These are phyloP conservation scores for Sinocyclocheilus grahami DNA, from an alignment of 2,113 vertebrate genomes.

Conservation along the genomic window DNA sequence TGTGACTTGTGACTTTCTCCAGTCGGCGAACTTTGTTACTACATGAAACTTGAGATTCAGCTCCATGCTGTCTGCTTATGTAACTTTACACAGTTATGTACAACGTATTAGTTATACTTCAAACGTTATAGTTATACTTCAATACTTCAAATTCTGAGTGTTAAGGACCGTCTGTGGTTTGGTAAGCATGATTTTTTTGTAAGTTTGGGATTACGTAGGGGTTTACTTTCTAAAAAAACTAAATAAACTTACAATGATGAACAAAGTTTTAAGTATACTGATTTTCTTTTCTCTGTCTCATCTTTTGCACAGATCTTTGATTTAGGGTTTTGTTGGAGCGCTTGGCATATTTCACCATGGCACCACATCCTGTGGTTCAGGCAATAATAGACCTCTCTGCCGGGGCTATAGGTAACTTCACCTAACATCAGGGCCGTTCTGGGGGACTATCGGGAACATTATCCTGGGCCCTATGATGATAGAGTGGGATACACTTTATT, in stretches of 20 bases:
- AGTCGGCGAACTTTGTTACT: background rate
- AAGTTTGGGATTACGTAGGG: no score
- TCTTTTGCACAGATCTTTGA: background rate
- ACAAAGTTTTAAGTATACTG: background rate
- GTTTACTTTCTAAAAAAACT: background rate
- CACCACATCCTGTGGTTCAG: slow-evolving; percentile 85
- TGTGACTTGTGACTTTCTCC: background rate
- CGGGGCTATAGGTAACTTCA: slow-evolving; percentile 86
- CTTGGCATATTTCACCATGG: slow-evolving; percentile 65
- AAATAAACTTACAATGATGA: background rate
- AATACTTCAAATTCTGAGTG: background rate
- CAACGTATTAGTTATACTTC: background rate
- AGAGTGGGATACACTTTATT: background rate
- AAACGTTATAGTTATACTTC: background rate
- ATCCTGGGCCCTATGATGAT: background rate
- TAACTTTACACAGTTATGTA: background rate
- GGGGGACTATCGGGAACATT: background rate
- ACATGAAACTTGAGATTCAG: background rate
- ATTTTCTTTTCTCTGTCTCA: background rate
- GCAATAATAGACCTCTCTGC: slow-evolving; percentile 92
- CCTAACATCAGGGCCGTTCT: background rate
- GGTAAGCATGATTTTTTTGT: no score
- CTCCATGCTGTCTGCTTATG: slow-evolving; percentile 4
- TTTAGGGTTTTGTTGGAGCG: background rate
- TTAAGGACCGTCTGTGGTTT: no score